Conservation (phyloP, 2,888 invertebrate genomes). For the Saturnia japonica region DNA sequence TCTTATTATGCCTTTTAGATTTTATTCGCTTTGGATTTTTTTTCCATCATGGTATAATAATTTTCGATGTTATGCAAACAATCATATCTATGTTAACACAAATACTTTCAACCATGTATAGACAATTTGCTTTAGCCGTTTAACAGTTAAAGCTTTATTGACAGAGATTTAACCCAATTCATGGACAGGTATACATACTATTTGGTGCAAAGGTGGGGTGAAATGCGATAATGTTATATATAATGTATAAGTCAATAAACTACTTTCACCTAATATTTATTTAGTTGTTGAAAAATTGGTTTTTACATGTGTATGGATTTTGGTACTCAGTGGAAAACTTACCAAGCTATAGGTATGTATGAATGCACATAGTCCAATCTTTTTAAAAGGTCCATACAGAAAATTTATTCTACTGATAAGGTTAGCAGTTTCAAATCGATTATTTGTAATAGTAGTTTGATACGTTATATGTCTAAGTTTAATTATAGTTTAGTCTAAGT, state of each 20-base stretch:
- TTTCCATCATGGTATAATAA: neutral
- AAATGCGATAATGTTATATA: neutral
- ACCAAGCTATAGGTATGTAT: neutral
- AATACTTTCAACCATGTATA: neutral
- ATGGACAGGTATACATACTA: neutral
- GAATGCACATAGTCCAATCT: neutral
- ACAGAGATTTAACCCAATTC: neutral
- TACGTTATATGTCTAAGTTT: too few relatives aligned
- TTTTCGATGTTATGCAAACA: neutral
- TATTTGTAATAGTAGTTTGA: neutral
- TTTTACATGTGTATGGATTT: neutral
- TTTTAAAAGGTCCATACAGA: neutral
- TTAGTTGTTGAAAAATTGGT: neutral
- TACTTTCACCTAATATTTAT: neutral
- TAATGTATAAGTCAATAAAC: constrained; percentile 4
- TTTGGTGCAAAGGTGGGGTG: neutral
- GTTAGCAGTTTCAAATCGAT: neutral
- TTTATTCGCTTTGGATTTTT: neutral
- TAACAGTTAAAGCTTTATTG: neutral
- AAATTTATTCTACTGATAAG: neutral
- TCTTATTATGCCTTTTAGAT: neutral
- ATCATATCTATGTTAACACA: neutral
- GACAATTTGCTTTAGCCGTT: neutral
- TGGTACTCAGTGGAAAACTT: neutral
- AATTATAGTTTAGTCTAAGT: too few relatives aligned